phyloP scores from a whole-genome alignment of 2,113 vertebrate species.

The Malurus cyaneus region DNA sequence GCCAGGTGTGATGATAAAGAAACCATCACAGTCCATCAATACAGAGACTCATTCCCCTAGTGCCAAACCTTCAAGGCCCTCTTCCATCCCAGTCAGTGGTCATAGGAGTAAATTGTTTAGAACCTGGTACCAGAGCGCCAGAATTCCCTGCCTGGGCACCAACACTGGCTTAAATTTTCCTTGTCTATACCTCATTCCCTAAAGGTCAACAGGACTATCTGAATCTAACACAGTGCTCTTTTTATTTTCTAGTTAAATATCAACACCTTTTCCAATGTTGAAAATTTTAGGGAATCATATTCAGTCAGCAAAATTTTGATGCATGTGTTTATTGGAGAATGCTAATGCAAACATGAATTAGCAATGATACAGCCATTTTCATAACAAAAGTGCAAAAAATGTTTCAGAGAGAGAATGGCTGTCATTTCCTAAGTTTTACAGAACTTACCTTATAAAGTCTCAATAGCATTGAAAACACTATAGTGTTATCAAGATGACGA shows the following conservation, averaged over 20 bases:
- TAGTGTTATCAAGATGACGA: neutral
- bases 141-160: neutral
- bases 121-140: neutral
- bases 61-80: fast-evolving
- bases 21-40: neutral
- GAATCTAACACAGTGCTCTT: neutral
- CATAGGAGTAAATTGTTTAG: neutral
- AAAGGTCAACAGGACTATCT: neutral
- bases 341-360: neutral
- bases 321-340: neutral
- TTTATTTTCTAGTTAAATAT: neutral
- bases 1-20: neutral
- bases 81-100: neutral
- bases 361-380: neutral
- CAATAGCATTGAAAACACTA: neutral
- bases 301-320: neutral
- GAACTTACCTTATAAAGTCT: neutral
- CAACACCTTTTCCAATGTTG: neutral
- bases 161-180: neutral
- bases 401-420: neutral
- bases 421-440: neutral
- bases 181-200: neutral
- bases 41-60: fast-evolving
- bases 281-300: neutral
- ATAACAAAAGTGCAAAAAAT: neutral